These are phyloP conservation scores for Todus mexicanus DNA, from an alignment of 2,797 vertebrate genomes.

Conservation along the genomic window DNA sequence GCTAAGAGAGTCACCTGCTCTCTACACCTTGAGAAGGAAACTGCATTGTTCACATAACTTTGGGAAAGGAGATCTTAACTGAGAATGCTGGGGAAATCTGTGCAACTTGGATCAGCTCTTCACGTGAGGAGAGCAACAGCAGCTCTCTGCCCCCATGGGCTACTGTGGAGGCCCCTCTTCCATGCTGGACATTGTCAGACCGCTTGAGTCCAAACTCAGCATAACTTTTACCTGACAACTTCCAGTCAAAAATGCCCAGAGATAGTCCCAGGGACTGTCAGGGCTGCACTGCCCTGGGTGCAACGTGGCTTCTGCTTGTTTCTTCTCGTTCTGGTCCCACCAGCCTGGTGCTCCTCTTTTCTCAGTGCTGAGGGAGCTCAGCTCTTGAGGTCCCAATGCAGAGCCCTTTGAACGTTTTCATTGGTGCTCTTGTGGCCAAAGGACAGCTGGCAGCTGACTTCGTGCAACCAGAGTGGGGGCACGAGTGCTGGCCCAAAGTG, in stretches of 20 bases:
- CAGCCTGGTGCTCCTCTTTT: background rate
- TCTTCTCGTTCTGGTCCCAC: background rate
- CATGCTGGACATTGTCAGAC: background rate
- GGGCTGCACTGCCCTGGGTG: background rate
- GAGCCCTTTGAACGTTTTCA: background rate
- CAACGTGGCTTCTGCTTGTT: background rate
- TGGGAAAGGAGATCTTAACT: background rate
- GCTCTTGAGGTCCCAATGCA: background rate
- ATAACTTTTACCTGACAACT: background rate
- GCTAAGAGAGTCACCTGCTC: background rate
- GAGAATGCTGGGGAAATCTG: background rate
- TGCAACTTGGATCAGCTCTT: background rate
- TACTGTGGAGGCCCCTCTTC: background rate
- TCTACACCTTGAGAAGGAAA: background rate
- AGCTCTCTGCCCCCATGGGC: background rate
- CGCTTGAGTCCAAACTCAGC: background rate
- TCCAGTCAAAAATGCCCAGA: background rate
- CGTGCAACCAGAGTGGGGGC: background rate
- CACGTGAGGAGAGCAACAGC: background rate
- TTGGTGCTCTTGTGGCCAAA: background rate
- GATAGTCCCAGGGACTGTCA: fast-evolving
- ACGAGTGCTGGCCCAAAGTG: background rate
- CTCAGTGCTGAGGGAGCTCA: background rate
- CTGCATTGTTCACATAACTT: background rate
- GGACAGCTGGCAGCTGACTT: background rate